phyloP scores from a whole-genome alignment of 2,113 vertebrate genomes.

The Lontra canadensis region DNA sequence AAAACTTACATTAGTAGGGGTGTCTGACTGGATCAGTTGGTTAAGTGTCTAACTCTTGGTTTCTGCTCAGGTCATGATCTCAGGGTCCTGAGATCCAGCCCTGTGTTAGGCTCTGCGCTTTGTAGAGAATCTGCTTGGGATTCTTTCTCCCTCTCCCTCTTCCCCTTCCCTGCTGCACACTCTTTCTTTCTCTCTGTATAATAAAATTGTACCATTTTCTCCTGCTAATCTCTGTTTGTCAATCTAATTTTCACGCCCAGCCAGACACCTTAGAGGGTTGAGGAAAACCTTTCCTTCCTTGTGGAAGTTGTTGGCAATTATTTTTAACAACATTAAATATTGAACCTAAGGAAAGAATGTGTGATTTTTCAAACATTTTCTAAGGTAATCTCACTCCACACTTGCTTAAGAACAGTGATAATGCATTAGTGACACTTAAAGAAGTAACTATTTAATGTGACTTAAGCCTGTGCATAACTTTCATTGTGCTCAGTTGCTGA shows the following conservation, averaged over 20 bases:
- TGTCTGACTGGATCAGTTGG: not conserved
- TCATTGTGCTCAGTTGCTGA: slow-evolving; percentile 42
- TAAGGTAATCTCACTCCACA: not conserved
- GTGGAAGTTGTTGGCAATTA: not conserved
- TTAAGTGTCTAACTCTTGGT: not conserved
- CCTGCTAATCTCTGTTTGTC: not conserved
- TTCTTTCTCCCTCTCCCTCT: not conserved
- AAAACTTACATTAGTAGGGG: not conserved
- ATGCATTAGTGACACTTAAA: slow-evolving; percentile 45
- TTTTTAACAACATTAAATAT: not conserved
- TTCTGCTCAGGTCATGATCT: not conserved
- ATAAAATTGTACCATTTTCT: not conserved
- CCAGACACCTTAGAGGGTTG: not conserved
- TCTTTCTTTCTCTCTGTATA: not conserved
- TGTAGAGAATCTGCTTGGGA: not conserved
- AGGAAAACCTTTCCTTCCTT: not conserved
- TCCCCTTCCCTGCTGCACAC: not conserved
- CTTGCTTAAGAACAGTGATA: slow-evolving; percentile 37
- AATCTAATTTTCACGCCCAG: not conserved
- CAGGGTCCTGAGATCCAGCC: not conserved
- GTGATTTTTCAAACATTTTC: slow-evolving; percentile 18
- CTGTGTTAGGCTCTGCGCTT: not conserved
- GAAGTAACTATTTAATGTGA: slow-evolving; percentile 15
- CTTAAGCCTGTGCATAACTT: slow-evolving; percentile 34
- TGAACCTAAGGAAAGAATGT: not conserved